A percentile compares a stretch with the other conserved stretches of the same genome.
Conservation (phyloP, 1,140 invertebrate genomes). For the Acyrthosiphon pisum region DNA sequence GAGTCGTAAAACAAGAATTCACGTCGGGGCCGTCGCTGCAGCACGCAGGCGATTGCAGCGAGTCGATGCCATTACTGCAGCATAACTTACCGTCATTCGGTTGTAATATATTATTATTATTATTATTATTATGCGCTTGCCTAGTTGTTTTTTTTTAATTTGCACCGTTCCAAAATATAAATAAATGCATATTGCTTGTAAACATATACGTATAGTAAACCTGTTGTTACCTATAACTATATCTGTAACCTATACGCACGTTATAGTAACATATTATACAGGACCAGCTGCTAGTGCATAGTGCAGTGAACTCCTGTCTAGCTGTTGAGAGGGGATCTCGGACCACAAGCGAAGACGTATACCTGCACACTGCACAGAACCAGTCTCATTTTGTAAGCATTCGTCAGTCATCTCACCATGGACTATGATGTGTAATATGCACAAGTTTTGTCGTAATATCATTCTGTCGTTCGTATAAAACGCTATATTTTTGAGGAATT, state of each 20-base stretch:
- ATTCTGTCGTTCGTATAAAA: not conserved
- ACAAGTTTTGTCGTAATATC: not conserved
- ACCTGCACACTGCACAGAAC: not conserved
- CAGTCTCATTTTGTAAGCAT: conserved; percentile 15
- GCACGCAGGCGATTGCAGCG: too few relatives aligned
- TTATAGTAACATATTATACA: too few relatives aligned
- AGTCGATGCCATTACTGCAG: not conserved
- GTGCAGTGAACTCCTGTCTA: conserved; percentile 51
- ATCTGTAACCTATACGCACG: not conserved
- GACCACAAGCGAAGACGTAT: conserved; percentile 17
- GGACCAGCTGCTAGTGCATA: conserved; percentile 14
- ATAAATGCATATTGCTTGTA: not conserved
- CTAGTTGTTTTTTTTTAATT: not conserved
- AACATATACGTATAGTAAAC: not conserved
- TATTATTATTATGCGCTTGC: not conserved
- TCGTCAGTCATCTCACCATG: conserved; percentile 13
- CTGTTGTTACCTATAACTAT: not conserved
- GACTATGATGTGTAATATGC: not conserved
- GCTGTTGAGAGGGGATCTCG: not conserved
- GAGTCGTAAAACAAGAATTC: not conserved
- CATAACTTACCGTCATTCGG: not conserved
- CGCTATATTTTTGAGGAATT: not conserved
- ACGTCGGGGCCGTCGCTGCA: not conserved
- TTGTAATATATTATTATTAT: not conserved
- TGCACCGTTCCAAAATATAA: not conserved